A percentile compares a stretch with the other conserved stretches of the same genome.
phyloP scores from a whole-genome alignment of 2,113 vertebrate species.

The Tachysurus vachellii region DNA sequence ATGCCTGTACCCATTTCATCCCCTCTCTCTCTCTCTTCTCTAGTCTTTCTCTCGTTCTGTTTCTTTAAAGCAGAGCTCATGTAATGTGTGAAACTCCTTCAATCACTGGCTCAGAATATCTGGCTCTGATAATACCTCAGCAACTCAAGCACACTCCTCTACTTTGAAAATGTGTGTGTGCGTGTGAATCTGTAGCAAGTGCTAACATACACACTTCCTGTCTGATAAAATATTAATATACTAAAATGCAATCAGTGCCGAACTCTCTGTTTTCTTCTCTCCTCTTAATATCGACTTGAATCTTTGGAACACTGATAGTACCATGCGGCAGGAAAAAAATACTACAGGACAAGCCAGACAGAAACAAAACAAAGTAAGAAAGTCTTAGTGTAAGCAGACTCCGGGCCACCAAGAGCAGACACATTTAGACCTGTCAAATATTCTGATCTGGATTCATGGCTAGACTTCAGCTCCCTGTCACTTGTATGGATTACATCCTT shows the following conservation, averaged over 20 bases:
- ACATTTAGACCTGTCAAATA: slow-evolving; percentile 45
- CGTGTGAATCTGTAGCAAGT: neutral
- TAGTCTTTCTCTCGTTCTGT: slow-evolving; percentile 55
- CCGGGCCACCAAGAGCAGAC: neutral
- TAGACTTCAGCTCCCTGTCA: slow-evolving; percentile 31
- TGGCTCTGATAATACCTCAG: slow-evolving; percentile 77
- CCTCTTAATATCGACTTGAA: slow-evolving; percentile 5
- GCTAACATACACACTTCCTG: slow-evolving; percentile 29
- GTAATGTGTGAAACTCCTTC: slow-evolving; percentile 28
- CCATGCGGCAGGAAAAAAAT: neutral
- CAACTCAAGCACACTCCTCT: slow-evolving; percentile 65
- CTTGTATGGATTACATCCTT: slow-evolving; percentile 39
- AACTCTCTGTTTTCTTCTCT: slow-evolving; percentile 6
- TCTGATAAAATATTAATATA: slow-evolving; percentile 42
- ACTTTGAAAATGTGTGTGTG: slow-evolving; percentile 16
- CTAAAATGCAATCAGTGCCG: slow-evolving; percentile 7
- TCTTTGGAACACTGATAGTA: neutral
- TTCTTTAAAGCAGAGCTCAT: neutral
- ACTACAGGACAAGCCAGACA: neutral
- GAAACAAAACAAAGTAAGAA: slow-evolving; percentile 15
- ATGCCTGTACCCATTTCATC: slow-evolving; percentile 59
- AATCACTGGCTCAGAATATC: slow-evolving; percentile 73
- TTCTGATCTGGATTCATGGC: slow-evolving; percentile 40
- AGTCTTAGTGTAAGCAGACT: slow-evolving; percentile 1
- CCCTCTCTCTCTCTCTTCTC: slow-evolving; percentile 58